phyloP scores from a whole-genome alignment of 1,140 invertebrate species.

The Agrypnia vestita region DNA sequence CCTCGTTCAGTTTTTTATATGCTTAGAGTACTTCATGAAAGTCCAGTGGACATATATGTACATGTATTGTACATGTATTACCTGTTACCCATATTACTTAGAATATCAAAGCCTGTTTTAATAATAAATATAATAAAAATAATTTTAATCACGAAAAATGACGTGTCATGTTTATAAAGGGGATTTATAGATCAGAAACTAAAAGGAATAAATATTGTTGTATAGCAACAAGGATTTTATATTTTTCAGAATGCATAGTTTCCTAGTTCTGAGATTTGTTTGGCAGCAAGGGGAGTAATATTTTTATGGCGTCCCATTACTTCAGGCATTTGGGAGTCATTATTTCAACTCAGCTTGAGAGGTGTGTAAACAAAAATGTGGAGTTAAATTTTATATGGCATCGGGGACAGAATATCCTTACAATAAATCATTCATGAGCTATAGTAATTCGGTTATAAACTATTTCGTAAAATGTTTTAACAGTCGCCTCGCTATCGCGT shows the following conservation, averaged over 20 bases:
- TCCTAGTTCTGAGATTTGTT: background rate
- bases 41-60: too few relatives aligned
- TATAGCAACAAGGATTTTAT: background rate
- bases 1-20: too few relatives aligned
- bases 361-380: background rate
- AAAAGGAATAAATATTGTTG: too few relatives aligned
- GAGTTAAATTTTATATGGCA: background rate
- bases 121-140: too few relatives aligned
- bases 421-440: background rate
- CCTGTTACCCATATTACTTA: too few relatives aligned
- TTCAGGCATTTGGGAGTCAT: constrained; percentile 22
- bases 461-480: background rate
- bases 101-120: too few relatives aligned
- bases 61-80: too few relatives aligned
- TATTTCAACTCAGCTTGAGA: background rate
- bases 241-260: background rate
- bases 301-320: background rate
- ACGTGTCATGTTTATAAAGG: too few relatives aligned
- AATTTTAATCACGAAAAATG: too few relatives aligned
- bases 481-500: background rate
- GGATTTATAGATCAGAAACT: too few relatives aligned
- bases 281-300: constrained; percentile 6
- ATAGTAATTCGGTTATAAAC: background rate
- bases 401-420: background rate
- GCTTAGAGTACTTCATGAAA: too few relatives aligned